Base-by-base conservation (phyloP, 2,113 vertebrate genomes). In the Tetraodon nigroviridis region DNA sequence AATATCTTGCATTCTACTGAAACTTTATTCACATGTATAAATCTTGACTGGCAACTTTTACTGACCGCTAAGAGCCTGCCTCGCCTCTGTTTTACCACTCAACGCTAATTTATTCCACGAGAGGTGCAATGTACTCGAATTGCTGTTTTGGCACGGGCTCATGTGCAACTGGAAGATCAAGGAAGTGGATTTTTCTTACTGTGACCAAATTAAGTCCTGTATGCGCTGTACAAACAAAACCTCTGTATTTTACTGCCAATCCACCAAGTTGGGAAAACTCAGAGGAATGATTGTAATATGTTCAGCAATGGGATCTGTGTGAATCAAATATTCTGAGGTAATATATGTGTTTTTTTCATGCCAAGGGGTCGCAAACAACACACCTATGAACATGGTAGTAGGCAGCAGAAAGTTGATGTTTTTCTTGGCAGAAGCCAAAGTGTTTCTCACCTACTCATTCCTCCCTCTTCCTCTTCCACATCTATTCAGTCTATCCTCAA, bases 141-240 rank as follows among this genome's bases (percentile, higher is more conserved):
- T n/a, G 67, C 72, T 86, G 15, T 82, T 78, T 80, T 82, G 82
- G 86, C 76, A 64, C 32, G 14, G 46, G 59, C 70, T 83, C 75
- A 81, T 80, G 71, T 69, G 60, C 64, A 62, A 71, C 59, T 32
- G 16, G 29, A 27, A 81, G 65, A 79, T 69, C 75, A 64, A 32
- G 57, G 64, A 81, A 71, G 71, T 67, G 27, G 57, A 68, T 55
- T 72, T 40, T 56, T 64, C 62, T 70, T 69, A 58, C 49, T 61
- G 64, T 53, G 46, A 56, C 62, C 69, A 61, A 70, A 53, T 50
- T 19, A 19, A 64, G 49, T 42, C 24, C 22, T 56, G 64, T 42
- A 29, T 51, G 17, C 17, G 53, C 32, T 21, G 61, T 41, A 22
- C n/a, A 19, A 44, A 68, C 58, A 58, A 20, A 5, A 51, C 12